Base-by-base conservation (phyloP, 2,888 invertebrate species). In the Eumacrocentrus americanus region DNA sequence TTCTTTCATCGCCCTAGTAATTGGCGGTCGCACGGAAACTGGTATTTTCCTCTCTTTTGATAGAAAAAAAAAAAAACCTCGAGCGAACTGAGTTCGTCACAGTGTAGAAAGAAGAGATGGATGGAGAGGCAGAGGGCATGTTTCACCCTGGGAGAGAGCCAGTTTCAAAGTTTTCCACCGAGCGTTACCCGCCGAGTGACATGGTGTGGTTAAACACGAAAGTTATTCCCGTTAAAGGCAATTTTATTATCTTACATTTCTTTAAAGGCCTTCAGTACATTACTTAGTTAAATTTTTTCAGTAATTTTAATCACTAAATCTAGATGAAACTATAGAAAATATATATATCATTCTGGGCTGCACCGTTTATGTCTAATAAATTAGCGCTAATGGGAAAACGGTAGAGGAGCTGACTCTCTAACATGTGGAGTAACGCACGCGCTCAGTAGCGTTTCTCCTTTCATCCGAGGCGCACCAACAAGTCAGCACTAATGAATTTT, bases 401-500 rank as follows among this genome's bases (percentile, higher is more conserved):
- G 48, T 60, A 40, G 37, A 46, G 42, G 23, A 44, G 34, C 22
- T 38, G 52, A 60, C 53, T 55, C 16, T 38, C 20, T 9, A 40
- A 16, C 25, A 16, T 53, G 7, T 9, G 34, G 34, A n/a, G n/a
- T n/a, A n/a, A n/a, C n/a, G n/a, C n/a, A 52, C 52, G 48, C 47
- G 53, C 44, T 16, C 18, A 23, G n/a, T 35, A 29, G 35, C 50
- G 29, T 42, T 34, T 53, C 53, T 44, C 40, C 22, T 38, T 14
- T 40, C 18, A 14, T 35, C 22, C 57, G 57, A 23, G n/a, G n/a
- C 25, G 37, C 52, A 48, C 53, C 52, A 46, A 44, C 57, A 54
- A 53, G 62, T 63, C 63, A 61, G 35, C 60, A 59, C 64, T 66
- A 68, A 68, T 70, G 70, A 70, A 70, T 70, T 70, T 68, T 68